Evolutionary conservation across 2,113 vertebrate genomes (phyloP).

Genomic region (Corythaeola cristata): DNA sequence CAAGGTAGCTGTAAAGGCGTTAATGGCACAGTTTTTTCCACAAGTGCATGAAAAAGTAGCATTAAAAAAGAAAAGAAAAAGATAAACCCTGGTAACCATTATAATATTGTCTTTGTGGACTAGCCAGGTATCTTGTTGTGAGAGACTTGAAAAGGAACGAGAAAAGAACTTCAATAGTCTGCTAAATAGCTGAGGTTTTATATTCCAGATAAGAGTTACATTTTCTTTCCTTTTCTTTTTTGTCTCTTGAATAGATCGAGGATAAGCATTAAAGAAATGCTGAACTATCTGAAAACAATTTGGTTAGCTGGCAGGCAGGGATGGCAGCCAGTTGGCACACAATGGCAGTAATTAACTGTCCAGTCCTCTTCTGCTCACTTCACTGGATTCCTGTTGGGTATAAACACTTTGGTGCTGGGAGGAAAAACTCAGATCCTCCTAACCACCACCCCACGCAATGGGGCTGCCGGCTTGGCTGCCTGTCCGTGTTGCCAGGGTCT

Average conservation of each 20-base stretch:
- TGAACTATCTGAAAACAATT: slow-evolving; percentile 59
- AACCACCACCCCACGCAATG: neutral
- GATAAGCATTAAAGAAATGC: slow-evolving; percentile 57
- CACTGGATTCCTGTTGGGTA: neutral
- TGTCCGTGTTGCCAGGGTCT: neutral
- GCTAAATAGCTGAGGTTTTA: slow-evolving; percentile 60
- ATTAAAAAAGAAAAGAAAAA: neutral
- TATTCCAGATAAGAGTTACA: slow-evolving; percentile 50
- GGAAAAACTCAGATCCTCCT: neutral
- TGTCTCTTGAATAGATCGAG: slow-evolving; percentile 31
- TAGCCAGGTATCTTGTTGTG: slow-evolving; percentile 63
- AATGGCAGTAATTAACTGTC: slow-evolving; percentile 56
- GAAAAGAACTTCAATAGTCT: slow-evolving; percentile 36
- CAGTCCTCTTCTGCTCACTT: neutral
- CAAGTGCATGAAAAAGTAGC: slow-evolving; percentile 39
- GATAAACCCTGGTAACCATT: slow-evolving; percentile 33
- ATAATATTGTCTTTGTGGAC: slow-evolving; percentile 67
- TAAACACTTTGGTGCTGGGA: neutral
- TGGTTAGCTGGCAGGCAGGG: slow-evolving; percentile 35
- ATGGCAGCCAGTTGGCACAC: slow-evolving; percentile 32
- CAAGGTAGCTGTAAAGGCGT: slow-evolving; percentile 41
- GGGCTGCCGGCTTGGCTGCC: neutral
- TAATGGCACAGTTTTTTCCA: slow-evolving; percentile 63
- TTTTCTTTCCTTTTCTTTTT: slow-evolving; percentile 46
- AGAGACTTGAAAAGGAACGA: slow-evolving; percentile 36